Evolutionary conservation across 2,888 invertebrate species (phyloP).

Genomic region (Drosophila kuntzei): DNA sequence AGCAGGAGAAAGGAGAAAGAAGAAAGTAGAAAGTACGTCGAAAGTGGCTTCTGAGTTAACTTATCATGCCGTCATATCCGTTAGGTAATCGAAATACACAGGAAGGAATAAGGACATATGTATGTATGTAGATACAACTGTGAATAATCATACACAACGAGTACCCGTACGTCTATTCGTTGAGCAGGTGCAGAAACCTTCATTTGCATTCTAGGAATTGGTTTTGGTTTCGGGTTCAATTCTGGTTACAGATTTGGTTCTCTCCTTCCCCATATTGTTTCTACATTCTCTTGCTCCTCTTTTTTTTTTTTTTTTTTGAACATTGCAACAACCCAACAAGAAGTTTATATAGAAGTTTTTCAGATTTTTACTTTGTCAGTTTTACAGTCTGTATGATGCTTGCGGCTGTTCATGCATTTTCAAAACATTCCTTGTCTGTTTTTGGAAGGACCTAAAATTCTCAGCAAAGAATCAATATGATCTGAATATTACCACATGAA

Average conservation of each 20-base stretch:
- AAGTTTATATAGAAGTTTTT: not conserved
- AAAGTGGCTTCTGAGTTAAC: slow-evolving; percentile 33
- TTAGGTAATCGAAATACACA: slow-evolving; percentile 65
- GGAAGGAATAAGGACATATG: slow-evolving; percentile 23
- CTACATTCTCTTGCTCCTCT: not conserved
- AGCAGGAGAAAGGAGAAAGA: not conserved
- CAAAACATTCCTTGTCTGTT: not conserved
- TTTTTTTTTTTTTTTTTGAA: not conserved
- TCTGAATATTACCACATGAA: not conserved
- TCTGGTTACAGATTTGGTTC: slow-evolving; percentile 29
- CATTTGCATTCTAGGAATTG: slow-evolving; percentile 47
- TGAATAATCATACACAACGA: slow-evolving; percentile 4
- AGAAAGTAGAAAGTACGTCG: not conserved
- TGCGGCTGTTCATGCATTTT: not conserved
- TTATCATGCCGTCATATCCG: slow-evolving; percentile 65
- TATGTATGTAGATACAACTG: not conserved
- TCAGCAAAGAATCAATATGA: not conserved
- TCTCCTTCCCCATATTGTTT: not conserved
- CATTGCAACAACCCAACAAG: not conserved
- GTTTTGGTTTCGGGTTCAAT: slow-evolving; percentile 2
- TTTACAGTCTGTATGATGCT: not conserved
- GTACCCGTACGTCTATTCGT: not conserved
- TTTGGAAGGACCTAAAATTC: not conserved
- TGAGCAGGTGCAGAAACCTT: slow-evolving; percentile 17
- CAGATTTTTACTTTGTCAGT: not conserved